phyloP scores from a whole-genome alignment of 1,140 invertebrate genomes.

The Drosophila pectinifera region DNA sequence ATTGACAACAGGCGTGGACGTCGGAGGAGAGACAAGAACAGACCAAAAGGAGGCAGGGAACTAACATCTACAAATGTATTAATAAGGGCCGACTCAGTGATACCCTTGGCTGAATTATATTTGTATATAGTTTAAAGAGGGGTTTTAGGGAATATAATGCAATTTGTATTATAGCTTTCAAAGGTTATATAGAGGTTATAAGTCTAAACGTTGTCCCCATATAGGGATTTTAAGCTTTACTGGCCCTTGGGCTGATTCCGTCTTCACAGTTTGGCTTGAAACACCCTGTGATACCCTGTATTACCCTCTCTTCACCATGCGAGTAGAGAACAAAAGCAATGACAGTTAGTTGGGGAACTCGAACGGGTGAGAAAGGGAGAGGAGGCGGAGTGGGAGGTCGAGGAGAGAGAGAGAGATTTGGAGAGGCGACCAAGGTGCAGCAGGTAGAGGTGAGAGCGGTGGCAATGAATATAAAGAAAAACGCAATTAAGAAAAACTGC shows the following conservation, averaged over 20 bases:
- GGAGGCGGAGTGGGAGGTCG: background rate
- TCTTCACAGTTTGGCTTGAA: background rate
- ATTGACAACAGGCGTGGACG: constrained; percentile 53
- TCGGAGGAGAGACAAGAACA: constrained; percentile 43
- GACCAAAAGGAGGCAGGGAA: constrained; percentile 6
- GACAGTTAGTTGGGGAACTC: constrained; percentile 18
- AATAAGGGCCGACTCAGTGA: background rate
- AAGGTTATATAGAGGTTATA: too few species aligned
- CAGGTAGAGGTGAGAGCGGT: constrained; percentile 22
- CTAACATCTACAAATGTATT: background rate
- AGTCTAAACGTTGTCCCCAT: background rate
- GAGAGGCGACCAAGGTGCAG: constrained; percentile 7
- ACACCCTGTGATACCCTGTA: background rate
- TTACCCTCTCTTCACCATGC: background rate
- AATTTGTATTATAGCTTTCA: too few species aligned
- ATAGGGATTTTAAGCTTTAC: background rate
- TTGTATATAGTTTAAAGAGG: too few species aligned
- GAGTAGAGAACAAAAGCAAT: constrained; percentile 21
- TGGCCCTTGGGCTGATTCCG: background rate
- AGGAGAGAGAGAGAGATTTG: background rate
- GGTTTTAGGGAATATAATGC: too few species aligned
- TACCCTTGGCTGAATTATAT: background rate
- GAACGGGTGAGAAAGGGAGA: background rate
- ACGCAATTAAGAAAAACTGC: constrained; percentile 45
- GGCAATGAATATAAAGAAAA: constrained; percentile 35